Conservation (phyloP, 2,888 invertebrate species). For the Crematogaster levior region DNA sequence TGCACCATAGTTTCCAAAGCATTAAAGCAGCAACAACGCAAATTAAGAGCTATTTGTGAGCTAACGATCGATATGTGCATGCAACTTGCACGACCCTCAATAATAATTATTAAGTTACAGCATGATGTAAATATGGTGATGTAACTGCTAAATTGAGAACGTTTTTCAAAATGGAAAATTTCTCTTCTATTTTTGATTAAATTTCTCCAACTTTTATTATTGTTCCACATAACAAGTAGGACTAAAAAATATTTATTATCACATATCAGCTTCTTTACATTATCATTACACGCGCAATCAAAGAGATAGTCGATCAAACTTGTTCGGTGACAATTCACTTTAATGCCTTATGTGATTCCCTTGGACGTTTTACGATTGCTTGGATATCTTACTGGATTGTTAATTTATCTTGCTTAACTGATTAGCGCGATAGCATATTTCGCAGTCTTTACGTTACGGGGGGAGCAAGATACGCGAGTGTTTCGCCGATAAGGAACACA, state of each 20-base stretch:
- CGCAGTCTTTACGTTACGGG: not conserved
- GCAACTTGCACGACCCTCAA: constrained; percentile 3
- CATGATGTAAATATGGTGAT: not conserved
- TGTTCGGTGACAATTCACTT: not conserved
- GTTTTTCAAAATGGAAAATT: not conserved
- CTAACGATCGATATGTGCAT: constrained; percentile 9
- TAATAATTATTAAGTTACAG: constrained; percentile 1
- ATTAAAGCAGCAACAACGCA: constrained; percentile 33
- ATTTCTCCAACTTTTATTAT: not conserved
- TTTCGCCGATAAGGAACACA: constrained; percentile 48
- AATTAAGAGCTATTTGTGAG: constrained; percentile 29
- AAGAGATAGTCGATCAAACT: not conserved
- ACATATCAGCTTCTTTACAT: too few species aligned
- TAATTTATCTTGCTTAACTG: constrained; percentile 20
- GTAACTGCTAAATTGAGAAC: not conserved
- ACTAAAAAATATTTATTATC: not conserved
- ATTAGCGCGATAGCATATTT: constrained; percentile 25
- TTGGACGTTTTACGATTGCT: not conserved
- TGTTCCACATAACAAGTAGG: not conserved
- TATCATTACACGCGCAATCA: not conserved
- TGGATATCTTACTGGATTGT: too few species aligned
- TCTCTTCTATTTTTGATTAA: not conserved
- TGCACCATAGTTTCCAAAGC: constrained; percentile 28
- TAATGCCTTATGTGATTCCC: not conserved
- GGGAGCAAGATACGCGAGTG: constrained; percentile 11